phyloP scores from a whole-genome alignment of 2,797 vertebrate genomes.

The Chaunax sp. region DNA sequence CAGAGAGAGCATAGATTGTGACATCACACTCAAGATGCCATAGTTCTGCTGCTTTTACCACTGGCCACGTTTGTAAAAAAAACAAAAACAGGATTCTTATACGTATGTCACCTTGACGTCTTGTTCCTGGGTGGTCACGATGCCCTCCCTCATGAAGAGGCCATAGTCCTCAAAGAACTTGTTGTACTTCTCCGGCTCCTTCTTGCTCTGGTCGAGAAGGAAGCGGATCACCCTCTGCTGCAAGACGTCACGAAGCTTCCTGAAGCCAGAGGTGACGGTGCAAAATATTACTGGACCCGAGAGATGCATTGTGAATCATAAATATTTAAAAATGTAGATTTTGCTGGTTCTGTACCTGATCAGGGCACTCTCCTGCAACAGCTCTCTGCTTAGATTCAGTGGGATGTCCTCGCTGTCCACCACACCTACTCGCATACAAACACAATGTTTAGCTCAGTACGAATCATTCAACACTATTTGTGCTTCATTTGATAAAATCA shows the following conservation, averaged over 20 bases:
- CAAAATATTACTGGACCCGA: background rate
- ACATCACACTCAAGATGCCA: no score
- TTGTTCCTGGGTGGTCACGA: conserved; percentile 92
- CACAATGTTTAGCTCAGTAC: background rate
- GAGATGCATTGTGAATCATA: no score
- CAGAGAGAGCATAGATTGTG: background rate
- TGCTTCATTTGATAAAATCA: background rate
- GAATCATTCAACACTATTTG: background rate
- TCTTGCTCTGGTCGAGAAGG: conserved; percentile 94
- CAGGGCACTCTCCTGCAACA: conserved; percentile 94
- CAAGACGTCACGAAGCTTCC: conserved; percentile 93
- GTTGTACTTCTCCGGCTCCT: conserved; percentile 92
- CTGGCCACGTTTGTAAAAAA: no score
- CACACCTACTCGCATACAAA: conserved; percentile 86
- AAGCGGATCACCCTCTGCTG: conserved; percentile 95
- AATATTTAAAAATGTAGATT: background rate
- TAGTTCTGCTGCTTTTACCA: background rate
- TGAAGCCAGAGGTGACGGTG: conserved; percentile 50
- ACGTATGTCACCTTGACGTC: conserved; percentile 88
- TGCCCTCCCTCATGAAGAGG: conserved; percentile 96
- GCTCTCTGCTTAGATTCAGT: conserved; percentile 96
- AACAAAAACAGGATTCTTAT: no score
- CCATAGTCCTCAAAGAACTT: conserved; percentile 95
- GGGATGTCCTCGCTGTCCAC: conserved; percentile 99
- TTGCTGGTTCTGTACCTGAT: conserved; percentile 85